A percentile compares a stretch with the other conserved stretches of the same genome.
These are phyloP conservation scores for Varanus salvator DNA, from an alignment of 2,113 vertebrate species.

Conservation along the genomic window DNA sequence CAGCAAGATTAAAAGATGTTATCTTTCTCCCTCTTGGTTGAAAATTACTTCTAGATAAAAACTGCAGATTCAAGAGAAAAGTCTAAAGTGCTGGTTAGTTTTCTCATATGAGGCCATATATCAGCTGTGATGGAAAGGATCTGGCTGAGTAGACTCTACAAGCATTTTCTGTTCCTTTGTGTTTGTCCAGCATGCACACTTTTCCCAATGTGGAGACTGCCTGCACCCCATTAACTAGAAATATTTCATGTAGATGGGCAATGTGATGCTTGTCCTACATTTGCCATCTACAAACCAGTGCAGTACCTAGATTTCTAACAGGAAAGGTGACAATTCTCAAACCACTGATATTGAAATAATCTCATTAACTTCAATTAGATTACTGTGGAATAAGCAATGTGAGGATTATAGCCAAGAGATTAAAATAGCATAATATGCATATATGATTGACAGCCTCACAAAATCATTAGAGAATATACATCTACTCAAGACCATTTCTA, in stretches of 20 bases:
- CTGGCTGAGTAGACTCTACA: slow-evolving; percentile 38
- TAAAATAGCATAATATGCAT: background rate
- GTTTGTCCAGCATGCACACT: slow-evolving; percentile 52
- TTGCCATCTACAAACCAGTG: background rate
- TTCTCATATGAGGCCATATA: slow-evolving; percentile 45
- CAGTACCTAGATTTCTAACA: background rate
- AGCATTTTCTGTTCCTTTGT: slow-evolving; percentile 20
- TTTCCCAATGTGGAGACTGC: background rate
- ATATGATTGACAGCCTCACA: slow-evolving; percentile 37
- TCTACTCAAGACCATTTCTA: slow-evolving; percentile 18
- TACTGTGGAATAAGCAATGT: slow-evolving; percentile 20
- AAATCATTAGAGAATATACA: background rate
- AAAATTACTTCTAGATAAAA: slow-evolving; percentile 61
- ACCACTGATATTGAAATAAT: slow-evolving; percentile 6
- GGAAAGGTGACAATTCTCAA: background rate
- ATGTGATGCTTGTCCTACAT: slow-evolving; percentile 16
- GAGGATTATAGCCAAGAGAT: background rate
- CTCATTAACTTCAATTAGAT: slow-evolving; percentile 27
- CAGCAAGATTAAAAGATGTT: slow-evolving; percentile 45
- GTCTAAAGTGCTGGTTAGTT: slow-evolving; percentile 34
- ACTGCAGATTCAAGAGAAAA: slow-evolving; percentile 64
- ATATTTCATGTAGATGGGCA: slow-evolving; percentile 21
- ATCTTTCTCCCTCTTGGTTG: slow-evolving; percentile 42
- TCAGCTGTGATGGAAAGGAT: slow-evolving; percentile 51
- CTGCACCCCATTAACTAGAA: background rate